phyloP scores from a whole-genome alignment of 2,888 invertebrate genomes.

The Apamea epomidion region DNA sequence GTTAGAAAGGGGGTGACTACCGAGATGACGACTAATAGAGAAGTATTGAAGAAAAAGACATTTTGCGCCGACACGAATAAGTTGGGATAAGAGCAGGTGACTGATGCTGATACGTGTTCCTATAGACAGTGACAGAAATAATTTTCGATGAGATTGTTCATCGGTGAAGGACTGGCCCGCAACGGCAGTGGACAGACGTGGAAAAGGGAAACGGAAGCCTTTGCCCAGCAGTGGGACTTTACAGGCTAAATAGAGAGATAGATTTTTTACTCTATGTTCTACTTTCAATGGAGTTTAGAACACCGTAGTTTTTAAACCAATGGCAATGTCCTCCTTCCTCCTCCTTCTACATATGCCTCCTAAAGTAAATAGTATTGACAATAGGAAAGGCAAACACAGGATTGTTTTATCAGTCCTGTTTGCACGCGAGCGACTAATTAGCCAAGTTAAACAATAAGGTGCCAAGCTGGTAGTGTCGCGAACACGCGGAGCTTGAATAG shows the following conservation, averaged over 20 bases:
- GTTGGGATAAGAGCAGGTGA: background rate
- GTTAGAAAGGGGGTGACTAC: background rate
- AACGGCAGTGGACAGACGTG: background rate
- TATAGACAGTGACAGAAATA: background rate
- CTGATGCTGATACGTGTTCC: background rate
- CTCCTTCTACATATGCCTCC: constrained; percentile 1
- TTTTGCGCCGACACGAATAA: background rate
- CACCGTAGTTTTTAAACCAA: background rate
- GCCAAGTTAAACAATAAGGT: constrained; percentile 69
- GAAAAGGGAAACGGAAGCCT: background rate
- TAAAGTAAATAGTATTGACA: constrained; percentile 61
- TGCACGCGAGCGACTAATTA: constrained; percentile 72
- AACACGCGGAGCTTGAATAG: constrained; percentile 52
- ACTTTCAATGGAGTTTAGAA: background rate
- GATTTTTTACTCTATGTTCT: background rate
- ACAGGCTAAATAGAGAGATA: background rate
- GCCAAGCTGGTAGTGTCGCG: constrained; percentile 61
- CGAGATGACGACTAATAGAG: background rate
- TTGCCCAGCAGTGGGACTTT: background rate
- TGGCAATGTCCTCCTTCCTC: background rate
- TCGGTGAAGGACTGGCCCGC: background rate
- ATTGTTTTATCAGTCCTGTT: constrained; percentile 63
- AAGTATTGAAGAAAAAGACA: background rate
- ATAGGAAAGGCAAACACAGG: constrained; percentile 54
- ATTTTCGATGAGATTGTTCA: background rate